These are phyloP conservation scores for Polyommatus iphigenia DNA, from an alignment of 2,888 invertebrate genomes.

Conservation along the genomic window DNA sequence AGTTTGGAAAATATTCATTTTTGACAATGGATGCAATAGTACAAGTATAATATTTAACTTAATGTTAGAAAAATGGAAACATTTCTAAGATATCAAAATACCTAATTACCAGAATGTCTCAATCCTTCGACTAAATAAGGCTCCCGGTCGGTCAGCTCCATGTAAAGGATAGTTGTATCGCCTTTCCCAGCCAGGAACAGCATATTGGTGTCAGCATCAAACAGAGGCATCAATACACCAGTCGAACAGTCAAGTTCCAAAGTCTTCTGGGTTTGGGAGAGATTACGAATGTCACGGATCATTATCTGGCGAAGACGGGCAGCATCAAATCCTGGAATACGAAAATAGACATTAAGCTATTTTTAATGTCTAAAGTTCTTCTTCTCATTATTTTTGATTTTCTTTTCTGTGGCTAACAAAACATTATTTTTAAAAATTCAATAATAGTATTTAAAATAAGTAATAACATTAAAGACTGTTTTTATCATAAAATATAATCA, in stretches of 20 bases:
- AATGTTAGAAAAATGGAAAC: neutral
- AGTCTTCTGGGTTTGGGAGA: constrained; percentile 87
- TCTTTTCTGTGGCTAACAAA: no score
- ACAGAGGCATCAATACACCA: constrained; percentile 94
- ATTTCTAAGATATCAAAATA: neutral
- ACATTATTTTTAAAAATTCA: no score
- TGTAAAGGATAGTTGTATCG: constrained; percentile 93
- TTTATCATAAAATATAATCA: no score
- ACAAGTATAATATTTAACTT: neutral
- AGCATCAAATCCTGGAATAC: constrained; percentile 85
- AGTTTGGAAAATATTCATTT: no score
- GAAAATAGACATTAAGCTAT: neutral
- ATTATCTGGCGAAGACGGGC: constrained; percentile 92
- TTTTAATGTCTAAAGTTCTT: no score
- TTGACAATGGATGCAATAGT: no score
- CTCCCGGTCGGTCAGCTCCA: constrained; percentile 94
- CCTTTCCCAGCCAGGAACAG: constrained; percentile 97
- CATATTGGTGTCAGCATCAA: constrained; percentile 96
- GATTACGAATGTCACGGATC: constrained; percentile 92
- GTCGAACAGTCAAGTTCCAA: constrained; percentile 92
- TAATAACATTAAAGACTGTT: no score
- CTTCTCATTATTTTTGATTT: no score
- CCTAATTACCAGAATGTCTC: constrained; percentile 84
- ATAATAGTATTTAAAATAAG: no score
- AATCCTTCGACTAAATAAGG: constrained; percentile 94